Base-by-base conservation (phyloP, 2,113 vertebrate species). In the Lycocorax pyrrhopterus region DNA sequence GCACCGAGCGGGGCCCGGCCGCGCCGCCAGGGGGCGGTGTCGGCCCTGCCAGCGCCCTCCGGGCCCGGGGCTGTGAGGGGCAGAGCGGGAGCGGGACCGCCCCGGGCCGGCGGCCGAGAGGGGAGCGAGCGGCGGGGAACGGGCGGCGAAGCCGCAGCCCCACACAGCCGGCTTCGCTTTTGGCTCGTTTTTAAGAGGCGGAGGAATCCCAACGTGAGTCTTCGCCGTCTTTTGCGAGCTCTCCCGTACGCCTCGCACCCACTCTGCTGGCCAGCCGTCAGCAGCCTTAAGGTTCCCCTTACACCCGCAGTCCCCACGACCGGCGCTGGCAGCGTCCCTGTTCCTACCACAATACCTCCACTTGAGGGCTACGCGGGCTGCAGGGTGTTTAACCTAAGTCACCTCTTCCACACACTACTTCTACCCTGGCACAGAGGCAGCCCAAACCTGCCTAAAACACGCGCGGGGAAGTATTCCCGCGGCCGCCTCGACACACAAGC, bases 1-100 rank as follows among this genome's bases (percentile, higher is more conserved):
- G 53, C 19, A 8, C 41, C 13, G n/a, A 21, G 30, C 53, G 78
- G 52, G 7, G 46, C 39, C 9, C 20, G 32, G 16, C 32, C 12
- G 9, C 10, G 26, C 85, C 95, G 76, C 90, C 76, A 91, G 93
- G 56, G 62, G 93, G 95, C 90, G 72, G 1, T 67, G 46, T 16
- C 52, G 37, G 32, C 71, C n/a, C 64, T 63, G 74, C 12, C 74
- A 47, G 53, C 39, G 72, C 84, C 13, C 26, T 16, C 62, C 56
- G 29, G 21, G 29, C 6, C 21, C 16, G 43, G 32, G 46, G 80
- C 80, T 2, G 13, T 62, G 81, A 84, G 81, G 80, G 67, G 56
- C 56, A 44, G 47, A 35, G 27, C 29, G 4, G 58, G 4, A 29
- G 29, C 69, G 82, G 59, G 29, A 25, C 21, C 16, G 55, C 49